Evolutionary conservation across 2,888 invertebrate species (phyloP).

Genomic region (Andrena fulva): DNA sequence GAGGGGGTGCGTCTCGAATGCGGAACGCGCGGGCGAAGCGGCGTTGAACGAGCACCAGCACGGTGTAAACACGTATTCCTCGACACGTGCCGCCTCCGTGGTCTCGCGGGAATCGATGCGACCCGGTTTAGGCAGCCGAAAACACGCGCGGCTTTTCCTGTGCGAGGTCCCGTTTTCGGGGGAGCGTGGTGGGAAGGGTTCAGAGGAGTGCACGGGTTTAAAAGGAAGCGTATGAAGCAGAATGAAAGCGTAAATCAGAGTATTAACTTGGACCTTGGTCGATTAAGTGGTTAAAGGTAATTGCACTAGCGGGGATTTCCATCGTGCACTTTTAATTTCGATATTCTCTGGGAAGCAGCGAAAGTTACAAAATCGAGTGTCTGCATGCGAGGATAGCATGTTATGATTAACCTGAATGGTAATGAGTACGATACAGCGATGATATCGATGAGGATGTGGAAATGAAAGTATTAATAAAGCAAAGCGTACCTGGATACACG

Average conservation of each 20-base stretch:
- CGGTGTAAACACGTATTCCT: conserved; percentile 56
- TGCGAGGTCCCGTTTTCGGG: neutral
- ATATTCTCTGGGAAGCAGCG: too few relatives aligned
- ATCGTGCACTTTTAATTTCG: too few relatives aligned
- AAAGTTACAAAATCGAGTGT: too few relatives aligned
- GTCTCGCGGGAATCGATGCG: conserved; percentile 59
- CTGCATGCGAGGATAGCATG: too few relatives aligned
- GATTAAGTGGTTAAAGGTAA: too few relatives aligned
- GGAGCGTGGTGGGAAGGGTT: neutral
- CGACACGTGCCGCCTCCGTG: conserved; percentile 54
- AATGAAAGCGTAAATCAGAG: too few relatives aligned
- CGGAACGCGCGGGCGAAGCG: conserved; percentile 10
- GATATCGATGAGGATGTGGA: neutral
- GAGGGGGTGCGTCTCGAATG: conserved; percentile 16
- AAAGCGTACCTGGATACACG: neutral
- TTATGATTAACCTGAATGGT: too few relatives aligned
- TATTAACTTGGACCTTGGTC: too few relatives aligned
- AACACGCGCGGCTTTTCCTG: neutral
- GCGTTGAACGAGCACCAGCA: conserved; percentile 30
- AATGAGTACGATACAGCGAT: too few relatives aligned
- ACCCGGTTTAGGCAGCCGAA: conserved; percentile 28
- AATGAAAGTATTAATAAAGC: neutral
- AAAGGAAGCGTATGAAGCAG: neutral
- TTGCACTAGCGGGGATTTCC: too few relatives aligned
- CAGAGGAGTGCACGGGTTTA: neutral